A percentile compares a stretch with the other conserved stretches of the same genome.
Conservation (phyloP, 2,888 invertebrate genomes). For the Andricus quercusramuli region DNA sequence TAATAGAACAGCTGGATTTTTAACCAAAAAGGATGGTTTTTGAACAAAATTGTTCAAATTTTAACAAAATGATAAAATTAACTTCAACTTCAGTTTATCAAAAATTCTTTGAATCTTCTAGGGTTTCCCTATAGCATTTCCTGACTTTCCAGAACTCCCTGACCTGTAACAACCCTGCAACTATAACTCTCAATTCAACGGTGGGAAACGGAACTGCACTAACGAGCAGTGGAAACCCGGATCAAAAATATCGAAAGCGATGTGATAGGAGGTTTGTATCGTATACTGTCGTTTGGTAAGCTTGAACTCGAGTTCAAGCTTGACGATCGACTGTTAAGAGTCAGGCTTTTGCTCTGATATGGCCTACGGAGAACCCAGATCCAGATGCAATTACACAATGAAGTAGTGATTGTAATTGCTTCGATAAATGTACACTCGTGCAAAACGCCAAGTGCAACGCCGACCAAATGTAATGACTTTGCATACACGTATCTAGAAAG, state of each 20-base stretch:
- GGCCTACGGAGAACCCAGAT: conserved; percentile 63
- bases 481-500: conserved; percentile 12
- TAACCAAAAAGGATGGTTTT: too few species aligned
- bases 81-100: too few species aligned
- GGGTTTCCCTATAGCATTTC: too few species aligned
- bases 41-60: too few species aligned
- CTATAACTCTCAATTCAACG: background rate
- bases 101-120: too few species aligned
- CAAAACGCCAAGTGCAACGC: conserved; percentile 41
- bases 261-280: conserved; percentile 15
- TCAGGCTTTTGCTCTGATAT: conserved; percentile 62
- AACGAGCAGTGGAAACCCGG: conserved; percentile 5
- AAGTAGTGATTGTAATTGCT: conserved; percentile 63
- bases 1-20: too few species aligned
- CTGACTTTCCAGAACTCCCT: too few species aligned
- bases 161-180: background rate
- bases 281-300: conserved; percentile 7
- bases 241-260: conserved; percentile 17
- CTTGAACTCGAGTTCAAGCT: conserved; percentile 70
- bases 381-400: conserved; percentile 65
- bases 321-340: conserved; percentile 64
- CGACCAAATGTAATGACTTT: conserved; percentile 14
- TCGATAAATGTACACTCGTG: conserved; percentile 59
- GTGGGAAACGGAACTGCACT: background rate
- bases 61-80: too few species aligned